Evolutionary conservation across 1,140 invertebrate species (phyloP).

Genomic region (Drosophila insularis): DNA sequence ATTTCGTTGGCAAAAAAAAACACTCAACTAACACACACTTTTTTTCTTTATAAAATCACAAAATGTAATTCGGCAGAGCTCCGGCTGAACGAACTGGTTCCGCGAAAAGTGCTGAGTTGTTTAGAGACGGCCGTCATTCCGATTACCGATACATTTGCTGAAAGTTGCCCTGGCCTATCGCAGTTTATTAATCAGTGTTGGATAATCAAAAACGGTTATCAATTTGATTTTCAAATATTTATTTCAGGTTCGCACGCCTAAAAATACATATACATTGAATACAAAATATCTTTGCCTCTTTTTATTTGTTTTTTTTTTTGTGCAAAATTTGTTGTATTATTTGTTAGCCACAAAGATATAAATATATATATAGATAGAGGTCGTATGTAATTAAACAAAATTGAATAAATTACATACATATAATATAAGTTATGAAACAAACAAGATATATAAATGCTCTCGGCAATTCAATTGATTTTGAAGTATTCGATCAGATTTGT

Average conservation of each 20-base stretch:
- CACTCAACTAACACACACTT: slow-evolving; percentile 28
- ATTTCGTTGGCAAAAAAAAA: slow-evolving; percentile 41
- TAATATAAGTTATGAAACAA: slow-evolving; percentile 42
- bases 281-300: slow-evolving; percentile 69
- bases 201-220: background rate
- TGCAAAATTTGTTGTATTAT: slow-evolving; percentile 48
- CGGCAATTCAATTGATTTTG: slow-evolving; percentile 48
- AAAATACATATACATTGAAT: slow-evolving; percentile 75
- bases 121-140: slow-evolving; percentile 36
- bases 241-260: slow-evolving; percentile 61
- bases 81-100: slow-evolving; percentile 28
- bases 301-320: slow-evolving; percentile 45
- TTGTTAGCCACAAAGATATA: slow-evolving; percentile 45
- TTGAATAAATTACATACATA: slow-evolving; percentile 24
- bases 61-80: slow-evolving; percentile 47
- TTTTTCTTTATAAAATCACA: slow-evolving; percentile 51
- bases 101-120: slow-evolving; percentile 56
- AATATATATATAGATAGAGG: slow-evolving; percentile 13
- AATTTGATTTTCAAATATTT: slow-evolving; percentile 47
- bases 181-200: background rate
- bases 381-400: slow-evolving; percentile 19
- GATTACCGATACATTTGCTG: slow-evolving; percentile 21
- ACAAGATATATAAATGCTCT: slow-evolving; percentile 60
- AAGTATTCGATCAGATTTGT: slow-evolving; percentile 38
- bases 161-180: background rate